Evolutionary conservation across 2,888 invertebrate genomes (phyloP), one percentile per base, ranked within the genome.

Genomic region (Microdon myrmicae): DNA sequence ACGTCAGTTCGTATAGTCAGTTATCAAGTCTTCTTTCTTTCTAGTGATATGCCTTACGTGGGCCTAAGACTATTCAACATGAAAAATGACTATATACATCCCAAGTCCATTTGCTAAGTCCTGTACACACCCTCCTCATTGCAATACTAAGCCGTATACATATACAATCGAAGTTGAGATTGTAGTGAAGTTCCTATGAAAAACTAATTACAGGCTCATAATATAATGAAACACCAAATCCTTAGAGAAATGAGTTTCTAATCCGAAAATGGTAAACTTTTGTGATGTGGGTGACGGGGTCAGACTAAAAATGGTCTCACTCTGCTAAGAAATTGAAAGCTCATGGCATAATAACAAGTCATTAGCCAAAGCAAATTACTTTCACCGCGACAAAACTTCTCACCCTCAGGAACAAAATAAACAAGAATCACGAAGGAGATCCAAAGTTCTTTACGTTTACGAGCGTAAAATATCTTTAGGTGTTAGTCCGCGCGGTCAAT

Each of bases 301-400:
- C n/a, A n/a, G n/a, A n/a, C n/a, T n/a, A n/a, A n/a, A n/a, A n/a
- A n/a, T n/a, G n/a, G n/a, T n/a, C n/a, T n/a, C n/a, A n/a, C n/a
- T n/a, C n/a, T n/a, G n/a, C n/a, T n/a, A n/a, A n/a, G n/a, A 32
- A 47, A 47, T 47, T 54, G 48, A 48, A 56, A 56, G 47, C 56
- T 34, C 19, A 29, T 13, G 31, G 43, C 47, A 60, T 60, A 60
- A 60, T 60, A 60, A 54, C 54, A 60, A 60, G 54, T 60, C 59
- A 54, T 60, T 54, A 54, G 47, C 54, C 26, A 48, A 41, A 41
- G 56, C 41, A 60, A 60, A 47, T 54, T 54, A 60, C 37, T 43
- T 60, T 54, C 26, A 32, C 47, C 43, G 54, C 45, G 35, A 39
- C 53, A 37, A 39, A 45, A 35, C 45, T 39, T 44, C 45, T 47